Evolutionary conservation across 1,140 invertebrate genomes (phyloP).

Genomic region (Maniola jurtina): DNA sequence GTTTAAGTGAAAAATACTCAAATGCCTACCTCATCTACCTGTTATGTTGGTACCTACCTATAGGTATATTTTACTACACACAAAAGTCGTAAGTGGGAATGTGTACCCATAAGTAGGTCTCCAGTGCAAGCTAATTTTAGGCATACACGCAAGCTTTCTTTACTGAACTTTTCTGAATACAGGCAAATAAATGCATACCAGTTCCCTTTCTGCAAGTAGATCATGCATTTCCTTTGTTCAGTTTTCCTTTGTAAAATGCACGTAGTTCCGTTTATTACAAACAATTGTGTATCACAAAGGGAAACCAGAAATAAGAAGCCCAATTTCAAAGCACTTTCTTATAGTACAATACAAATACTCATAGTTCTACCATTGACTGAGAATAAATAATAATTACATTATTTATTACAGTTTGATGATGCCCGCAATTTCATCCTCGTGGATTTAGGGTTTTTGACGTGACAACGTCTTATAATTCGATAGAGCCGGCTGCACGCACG

Average conservation of each 20-base stretch:
- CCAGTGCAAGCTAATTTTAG: constrained; percentile 4
- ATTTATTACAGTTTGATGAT: too few relatives aligned
- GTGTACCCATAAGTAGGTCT: neutral
- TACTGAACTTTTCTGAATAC: constrained; percentile 14
- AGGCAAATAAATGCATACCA: constrained; percentile 25
- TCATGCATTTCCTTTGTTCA: constrained; percentile 24
- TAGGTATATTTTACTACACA: too few relatives aligned
- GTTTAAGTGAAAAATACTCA: too few relatives aligned
- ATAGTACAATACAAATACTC: neutral
- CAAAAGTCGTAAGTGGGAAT: neutral
- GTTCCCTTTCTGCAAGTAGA: constrained; percentile 20
- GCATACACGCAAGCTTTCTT: neutral
- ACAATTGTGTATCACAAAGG: constrained; percentile 17
- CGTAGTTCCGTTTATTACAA: constrained; percentile 27
- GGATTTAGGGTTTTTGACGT: too few relatives aligned
- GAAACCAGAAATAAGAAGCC: neutral
- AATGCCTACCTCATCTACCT: too few relatives aligned
- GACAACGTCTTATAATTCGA: too few relatives aligned
- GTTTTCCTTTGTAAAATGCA: constrained; percentile 28
- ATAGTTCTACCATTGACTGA: neutral
- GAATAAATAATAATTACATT: too few relatives aligned
- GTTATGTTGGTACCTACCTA: too few relatives aligned
- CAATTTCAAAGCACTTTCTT: constrained; percentile 1
- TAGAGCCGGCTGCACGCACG: too few relatives aligned
- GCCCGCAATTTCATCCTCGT: too few relatives aligned